A percentile compares a stretch with the other conserved stretches of the same genome.
Evolutionary conservation across 2,797 vertebrate species (phyloP).

Genomic region (Enteromius unitaeniatus): DNA sequence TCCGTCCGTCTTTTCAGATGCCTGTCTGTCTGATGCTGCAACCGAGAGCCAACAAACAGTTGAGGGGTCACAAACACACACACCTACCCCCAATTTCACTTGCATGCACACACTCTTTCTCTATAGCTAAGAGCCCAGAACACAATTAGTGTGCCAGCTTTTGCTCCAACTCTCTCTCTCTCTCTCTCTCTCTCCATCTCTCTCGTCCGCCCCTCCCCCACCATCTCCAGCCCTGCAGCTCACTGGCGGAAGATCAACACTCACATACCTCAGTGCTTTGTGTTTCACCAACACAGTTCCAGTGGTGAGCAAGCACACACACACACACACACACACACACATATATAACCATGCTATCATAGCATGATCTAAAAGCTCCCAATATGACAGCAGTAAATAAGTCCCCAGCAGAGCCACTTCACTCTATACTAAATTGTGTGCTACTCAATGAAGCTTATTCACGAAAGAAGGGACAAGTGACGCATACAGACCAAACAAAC

Average conservation of each 20-base stretch:
- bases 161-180: slow-evolving; percentile 44
- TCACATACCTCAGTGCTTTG: slow-evolving; percentile 78
- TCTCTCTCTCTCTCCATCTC: slow-evolving; percentile 35
- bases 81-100: slow-evolving; percentile 34
- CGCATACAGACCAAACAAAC: neutral
- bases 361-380: slow-evolving; percentile 30
- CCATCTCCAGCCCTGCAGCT: slow-evolving; percentile 75
- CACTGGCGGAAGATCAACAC: slow-evolving; percentile 79
- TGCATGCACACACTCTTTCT: slow-evolving; percentile 21
- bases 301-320: slow-evolving; percentile 50
- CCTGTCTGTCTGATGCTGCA: slow-evolving; percentile 10
- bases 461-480: neutral
- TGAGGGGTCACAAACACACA: slow-evolving; percentile 36
- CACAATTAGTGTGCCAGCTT: slow-evolving; percentile 39
- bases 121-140: slow-evolving; percentile 12
- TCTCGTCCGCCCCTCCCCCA: slow-evolving; percentile 75
- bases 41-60: slow-evolving; percentile 18
- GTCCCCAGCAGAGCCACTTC: slow-evolving; percentile 17
- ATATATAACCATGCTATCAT: slow-evolving; percentile 6
- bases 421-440: neutral
- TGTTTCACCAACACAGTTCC: slow-evolving; percentile 66
- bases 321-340: slow-evolving; percentile 42
- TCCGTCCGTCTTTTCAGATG: neutral
- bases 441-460: neutral
- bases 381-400: slow-evolving; percentile 7